phyloP scores from a whole-genome alignment of 2,113 vertebrate genomes.

The Colistium nudipinnis region DNA sequence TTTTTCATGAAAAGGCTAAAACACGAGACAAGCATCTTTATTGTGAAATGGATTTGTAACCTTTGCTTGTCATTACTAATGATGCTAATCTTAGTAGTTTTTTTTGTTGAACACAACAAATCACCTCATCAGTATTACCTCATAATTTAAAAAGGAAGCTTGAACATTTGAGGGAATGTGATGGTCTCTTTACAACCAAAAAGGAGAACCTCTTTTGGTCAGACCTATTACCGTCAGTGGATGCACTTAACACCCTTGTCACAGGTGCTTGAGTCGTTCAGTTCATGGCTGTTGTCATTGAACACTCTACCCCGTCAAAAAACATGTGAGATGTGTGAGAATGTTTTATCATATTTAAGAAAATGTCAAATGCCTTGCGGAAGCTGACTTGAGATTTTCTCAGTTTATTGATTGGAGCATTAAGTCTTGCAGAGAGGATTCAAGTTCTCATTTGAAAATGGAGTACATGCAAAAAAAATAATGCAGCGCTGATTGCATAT shows the following conservation, averaged over 20 bases:
- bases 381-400: not conserved
- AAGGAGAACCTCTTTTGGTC: conserved; percentile 32
- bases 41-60: conserved; percentile 46
- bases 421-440: not conserved
- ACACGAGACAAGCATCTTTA: conserved; percentile 30
- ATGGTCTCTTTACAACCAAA: conserved; percentile 63
- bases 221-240: conserved; percentile 40
- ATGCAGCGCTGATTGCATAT: not conserved
- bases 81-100: conserved; percentile 44
- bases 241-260: conserved; percentile 51
- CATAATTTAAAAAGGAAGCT: conserved; percentile 66
- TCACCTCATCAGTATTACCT: conserved; percentile 82
- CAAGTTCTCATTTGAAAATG: not conserved
- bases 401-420: not conserved
- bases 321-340: not conserved
- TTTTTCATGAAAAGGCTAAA: conserved; percentile 37
- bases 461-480: not conserved
- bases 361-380: not conserved
- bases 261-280: conserved; percentile 13
- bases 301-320: not conserved
- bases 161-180: conserved; percentile 49
- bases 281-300: not conserved
- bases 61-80: conserved; percentile 54
- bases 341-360: not conserved
- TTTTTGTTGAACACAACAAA: conserved; percentile 68